Base-by-base conservation (phyloP, 2,113 vertebrate genomes). In the Tragulus kanchil region DNA sequence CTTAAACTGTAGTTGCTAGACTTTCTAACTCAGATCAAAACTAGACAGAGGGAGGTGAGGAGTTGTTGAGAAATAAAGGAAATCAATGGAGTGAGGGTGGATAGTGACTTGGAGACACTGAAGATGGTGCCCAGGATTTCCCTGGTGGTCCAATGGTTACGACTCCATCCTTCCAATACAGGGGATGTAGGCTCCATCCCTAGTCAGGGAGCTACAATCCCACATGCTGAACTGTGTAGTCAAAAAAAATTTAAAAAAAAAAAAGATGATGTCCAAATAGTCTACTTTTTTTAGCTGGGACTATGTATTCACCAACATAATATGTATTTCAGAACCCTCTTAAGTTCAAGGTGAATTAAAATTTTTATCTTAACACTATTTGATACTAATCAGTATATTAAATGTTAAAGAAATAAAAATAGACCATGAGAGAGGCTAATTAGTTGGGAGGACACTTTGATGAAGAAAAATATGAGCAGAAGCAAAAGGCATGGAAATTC, bases 291-390 rank as follows among this genome's bases (percentile, higher is more conserved):
- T 67, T 65, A 52, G 4, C 54, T 56, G 19, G 21, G 1, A 85
- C 16, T 23, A 42, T 28, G 8, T 23, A 13, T 54, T 94, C 73
- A 64, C 42, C 45, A 90, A 45, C 31, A 25, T 12, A 9, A n/a
- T 17, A 12, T 14, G 5, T 48, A 92, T 42, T 61, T 93, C 54
- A 50, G 36, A 86, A 21, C 78, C n/a, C 3, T 92, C 28, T 31
- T 90, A 48, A 65, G 73, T 92, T 94, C 58, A 50, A 52, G 25
- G 21, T 0, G 14, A 89, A n/a, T 64, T 89, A 45, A 61, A 62
- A 50, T 69, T 89, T 88, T 81, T 36, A 78, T 85, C 77, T 90
- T 81, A 69, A 90, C 77, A 15, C 77, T 94, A 28, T 65, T 89
- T 96, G 69, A 58, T 9, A 62, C 45, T 85, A 92, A 90, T 94